Conservation (phyloP, 2,797 vertebrate genomes). For the Chiloscyllium punctatum region DNA sequence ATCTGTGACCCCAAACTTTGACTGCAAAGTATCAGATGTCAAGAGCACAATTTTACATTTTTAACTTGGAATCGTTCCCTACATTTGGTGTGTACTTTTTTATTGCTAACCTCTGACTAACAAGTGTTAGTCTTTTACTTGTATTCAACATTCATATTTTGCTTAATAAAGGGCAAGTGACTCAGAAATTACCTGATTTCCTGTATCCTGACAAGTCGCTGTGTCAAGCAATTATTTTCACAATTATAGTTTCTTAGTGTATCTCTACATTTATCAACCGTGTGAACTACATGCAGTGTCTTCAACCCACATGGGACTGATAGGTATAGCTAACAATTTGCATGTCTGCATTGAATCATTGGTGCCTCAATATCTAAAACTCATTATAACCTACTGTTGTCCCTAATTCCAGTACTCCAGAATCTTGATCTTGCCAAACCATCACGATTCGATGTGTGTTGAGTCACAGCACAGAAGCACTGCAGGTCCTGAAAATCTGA, state of each 20-base stretch:
- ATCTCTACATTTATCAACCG: neutral
- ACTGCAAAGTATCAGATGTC: neutral
- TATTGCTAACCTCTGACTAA: neutral
- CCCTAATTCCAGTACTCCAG: neutral
- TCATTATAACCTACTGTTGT: neutral
- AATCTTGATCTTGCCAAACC: neutral
- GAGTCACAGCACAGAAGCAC: no score
- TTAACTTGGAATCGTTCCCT: neutral
- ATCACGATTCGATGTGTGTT: neutral
- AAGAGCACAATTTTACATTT: neutral
- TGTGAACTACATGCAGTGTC: no score
- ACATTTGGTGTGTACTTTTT: neutral
- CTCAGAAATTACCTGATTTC: neutral
- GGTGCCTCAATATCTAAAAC: neutral
- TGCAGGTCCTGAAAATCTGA: no score
- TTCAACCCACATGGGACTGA: no score
- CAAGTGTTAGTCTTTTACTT: neutral
- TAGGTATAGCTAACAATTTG: neutral
- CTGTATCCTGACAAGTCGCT: neutral
- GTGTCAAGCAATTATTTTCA: neutral
- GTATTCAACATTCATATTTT: neutral
- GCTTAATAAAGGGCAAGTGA: neutral
- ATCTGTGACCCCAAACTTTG: neutral
- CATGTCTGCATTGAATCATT: neutral
- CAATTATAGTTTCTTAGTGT: neutral